phyloP scores from a whole-genome alignment of 1,140 invertebrate genomes.

The Aradophagus sp. region DNA sequence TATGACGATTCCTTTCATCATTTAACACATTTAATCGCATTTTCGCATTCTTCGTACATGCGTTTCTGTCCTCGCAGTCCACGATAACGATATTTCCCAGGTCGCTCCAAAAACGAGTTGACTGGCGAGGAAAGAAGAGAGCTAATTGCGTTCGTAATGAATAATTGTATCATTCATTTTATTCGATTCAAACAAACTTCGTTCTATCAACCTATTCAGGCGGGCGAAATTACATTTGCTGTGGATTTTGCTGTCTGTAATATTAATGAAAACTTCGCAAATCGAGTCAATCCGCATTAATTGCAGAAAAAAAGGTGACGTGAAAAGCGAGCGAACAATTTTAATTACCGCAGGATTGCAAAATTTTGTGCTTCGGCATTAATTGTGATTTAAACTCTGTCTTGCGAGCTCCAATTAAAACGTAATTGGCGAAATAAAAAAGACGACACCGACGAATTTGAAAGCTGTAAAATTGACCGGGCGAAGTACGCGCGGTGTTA shows the following conservation, averaged over 20 bases:
- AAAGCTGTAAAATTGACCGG: no score
- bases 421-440: no score
- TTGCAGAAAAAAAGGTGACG: no score
- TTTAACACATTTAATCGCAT: slow-evolving; percentile 48
- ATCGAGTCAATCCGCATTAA: no score
- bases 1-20: slow-evolving; percentile 29
- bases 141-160: slow-evolving; percentile 39
- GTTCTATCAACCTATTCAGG: slow-evolving; percentile 17
- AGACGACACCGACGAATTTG: no score
- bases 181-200: slow-evolving; percentile 25
- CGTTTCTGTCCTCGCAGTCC: neutral
- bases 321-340: no score
- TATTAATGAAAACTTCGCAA: no score
- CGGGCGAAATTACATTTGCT: slow-evolving; percentile 13
- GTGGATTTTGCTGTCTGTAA: neutral
- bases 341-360: no score
- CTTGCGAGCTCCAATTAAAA: no score
- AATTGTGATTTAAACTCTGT: no score
- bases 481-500: no score
- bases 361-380: no score
- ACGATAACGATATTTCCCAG: slow-evolving; percentile 45
- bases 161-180: slow-evolving; percentile 41
- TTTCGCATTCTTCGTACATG: slow-evolving; percentile 21
- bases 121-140: slow-evolving; percentile 50
- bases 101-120: slow-evolving; percentile 40